A percentile compares a stretch with the other conserved stretches of the same genome.
Evolutionary conservation across 2,888 invertebrate species (phyloP).

Genomic region (Macrophya alboannulata): DNA sequence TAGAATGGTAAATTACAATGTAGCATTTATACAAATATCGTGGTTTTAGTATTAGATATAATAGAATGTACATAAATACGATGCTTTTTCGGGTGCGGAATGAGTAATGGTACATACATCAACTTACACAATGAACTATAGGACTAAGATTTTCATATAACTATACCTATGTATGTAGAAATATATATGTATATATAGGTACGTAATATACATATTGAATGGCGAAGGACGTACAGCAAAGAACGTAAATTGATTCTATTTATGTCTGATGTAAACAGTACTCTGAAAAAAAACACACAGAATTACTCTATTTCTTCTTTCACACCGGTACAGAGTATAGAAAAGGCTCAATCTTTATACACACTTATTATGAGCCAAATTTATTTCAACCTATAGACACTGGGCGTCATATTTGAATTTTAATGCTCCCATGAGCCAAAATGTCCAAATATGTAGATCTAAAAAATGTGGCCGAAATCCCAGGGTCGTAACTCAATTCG

Average conservation of each 20-base stretch:
- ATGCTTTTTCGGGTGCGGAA: conserved; percentile 11
- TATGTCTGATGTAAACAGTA: conserved; percentile 18
- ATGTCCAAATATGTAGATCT: too few relatives aligned
- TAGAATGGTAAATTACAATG: conserved; percentile 49
- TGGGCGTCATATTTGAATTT: too few relatives aligned
- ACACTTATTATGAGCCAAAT: conserved; percentile 23
- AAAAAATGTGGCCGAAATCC: too few relatives aligned
- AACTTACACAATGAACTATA: conserved; percentile 15
- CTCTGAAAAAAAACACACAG: neutral
- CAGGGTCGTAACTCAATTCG: too few relatives aligned
- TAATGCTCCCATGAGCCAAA: too few relatives aligned
- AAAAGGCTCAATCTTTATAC: neutral
- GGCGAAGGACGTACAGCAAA: conserved; percentile 24
- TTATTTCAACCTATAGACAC: conserved; percentile 11
- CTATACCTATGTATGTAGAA: conserved; percentile 7
- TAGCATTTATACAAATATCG: conserved; percentile 46
- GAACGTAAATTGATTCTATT: conserved; percentile 7
- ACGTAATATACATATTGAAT: neutral
- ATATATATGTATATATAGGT: neutral
- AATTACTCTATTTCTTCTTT: neutral
- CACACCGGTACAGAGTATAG: neutral
- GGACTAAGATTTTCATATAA: conserved; percentile 8
- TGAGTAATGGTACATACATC: conserved; percentile 16
- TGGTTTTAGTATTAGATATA: conserved; percentile 8
- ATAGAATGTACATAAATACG: conserved; percentile 42